Base-by-base conservation (phyloP, 1,140 invertebrate species). In the Phymastichus coffea region DNA sequence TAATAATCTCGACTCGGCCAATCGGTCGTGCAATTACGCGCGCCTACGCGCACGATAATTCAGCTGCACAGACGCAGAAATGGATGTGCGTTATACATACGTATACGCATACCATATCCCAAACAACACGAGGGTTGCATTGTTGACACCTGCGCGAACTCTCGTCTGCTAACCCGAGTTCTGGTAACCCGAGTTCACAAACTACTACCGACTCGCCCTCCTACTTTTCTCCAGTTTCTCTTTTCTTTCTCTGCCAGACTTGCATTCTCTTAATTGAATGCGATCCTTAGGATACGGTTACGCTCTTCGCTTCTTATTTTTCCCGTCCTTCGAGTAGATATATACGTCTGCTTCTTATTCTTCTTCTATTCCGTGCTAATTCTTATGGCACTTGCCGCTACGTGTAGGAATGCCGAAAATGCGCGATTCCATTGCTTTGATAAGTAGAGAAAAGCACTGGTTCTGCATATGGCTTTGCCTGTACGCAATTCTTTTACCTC, bases 41-140 rank as follows among this genome's bases (percentile, higher is more conserved):
- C n/a, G n/a, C n/a, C 44, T 19, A 9, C n/a, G 10, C 44, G 17
- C n/a, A 28, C 26, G 33, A 51, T 51, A 35, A 23, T n/a, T 30
- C 48, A 51, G 33, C 17, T 47, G 12, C 12, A n/a, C 12, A 22
- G 40, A 8, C 7, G 4, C 20, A 14, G 19, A 44, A 44, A 23
- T 10, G 17, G 41, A 44, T 43, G 17, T 6, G 9, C n/a, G n/a
- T n/a, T n/a, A n/a, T 19, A n/a, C 26, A 7, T 14, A 23, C 14
- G 23, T 35, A 58, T 53, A n/a, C n/a, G n/a, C n/a, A n/a, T n/a
- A n/a, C n/a, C n/a, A n/a, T n/a, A n/a, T n/a, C n/a, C n/a, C n/a
- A n/a, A n/a, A n/a, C n/a, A n/a, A n/a, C n/a, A n/a, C n/a, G n/a
- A 43, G 25, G 55, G 49, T 54, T 17, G 25, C 41, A 63, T 58